phyloP scores from a whole-genome alignment of 2,888 invertebrate genomes.

The Plebejus anna region DNA sequence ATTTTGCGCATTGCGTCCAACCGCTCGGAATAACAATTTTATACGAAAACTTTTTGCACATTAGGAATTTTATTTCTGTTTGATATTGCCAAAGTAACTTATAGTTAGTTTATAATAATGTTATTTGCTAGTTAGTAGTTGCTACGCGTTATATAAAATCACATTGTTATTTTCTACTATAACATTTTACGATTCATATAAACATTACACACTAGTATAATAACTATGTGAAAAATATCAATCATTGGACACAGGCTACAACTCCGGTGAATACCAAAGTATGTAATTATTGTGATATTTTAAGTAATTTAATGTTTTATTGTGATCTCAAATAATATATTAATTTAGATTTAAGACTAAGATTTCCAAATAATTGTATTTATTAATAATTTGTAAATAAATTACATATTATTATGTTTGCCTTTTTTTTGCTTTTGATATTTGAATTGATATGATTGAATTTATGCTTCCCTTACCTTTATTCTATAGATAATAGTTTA shows the following conservation, averaged over 20 bases:
- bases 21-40: not conserved
- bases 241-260: not conserved
- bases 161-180: too few relatives aligned
- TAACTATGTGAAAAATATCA: not conserved
- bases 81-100: not conserved
- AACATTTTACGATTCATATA: not conserved
- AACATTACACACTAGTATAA: not conserved
- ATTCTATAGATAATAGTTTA: too few relatives aligned
- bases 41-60: not conserved
- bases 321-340: slow-evolving; percentile 52
- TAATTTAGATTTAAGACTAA: slow-evolving; percentile 40
- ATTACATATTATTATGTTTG: slow-evolving; percentile 7
- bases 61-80: not conserved
- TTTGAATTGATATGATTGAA: too few relatives aligned
- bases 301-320: slow-evolving; percentile 37
- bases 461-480: not conserved
- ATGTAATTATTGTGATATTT: slow-evolving; percentile 49
- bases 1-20: slow-evolving; percentile 17
- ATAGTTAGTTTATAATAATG: not conserved
- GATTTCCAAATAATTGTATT: slow-evolving; percentile 28
- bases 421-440: not conserved
- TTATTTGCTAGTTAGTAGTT: not conserved
- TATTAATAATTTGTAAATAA: slow-evolving; percentile 12
- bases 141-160: not conserved
- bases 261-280: slow-evolving; percentile 51